These are phyloP conservation scores for Athene noctua DNA, from an alignment of 2,113 vertebrate genomes.

Conservation along the genomic window DNA sequence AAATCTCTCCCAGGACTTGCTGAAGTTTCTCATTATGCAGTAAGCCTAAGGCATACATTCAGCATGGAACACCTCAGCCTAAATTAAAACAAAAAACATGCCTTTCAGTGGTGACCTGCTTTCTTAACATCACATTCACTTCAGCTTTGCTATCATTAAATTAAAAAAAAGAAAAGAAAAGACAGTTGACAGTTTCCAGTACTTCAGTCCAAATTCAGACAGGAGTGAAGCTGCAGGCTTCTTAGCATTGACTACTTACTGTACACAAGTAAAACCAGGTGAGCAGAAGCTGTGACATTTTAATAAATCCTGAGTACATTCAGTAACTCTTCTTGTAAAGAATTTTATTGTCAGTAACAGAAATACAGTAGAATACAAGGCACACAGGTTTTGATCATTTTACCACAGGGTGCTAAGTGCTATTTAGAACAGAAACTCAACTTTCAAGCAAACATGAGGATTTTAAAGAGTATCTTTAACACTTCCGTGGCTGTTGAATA, in stretches of 20 bases:
- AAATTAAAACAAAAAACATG: not conserved
- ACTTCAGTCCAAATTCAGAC: not conserved
- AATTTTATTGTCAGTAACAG: slow-evolving; percentile 68
- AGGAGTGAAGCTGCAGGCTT: not conserved
- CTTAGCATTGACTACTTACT: not conserved
- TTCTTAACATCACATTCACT: not conserved
- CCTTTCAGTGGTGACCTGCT: not conserved
- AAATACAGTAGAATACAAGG: slow-evolving; percentile 37
- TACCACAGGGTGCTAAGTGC: not conserved
- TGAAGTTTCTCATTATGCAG: not conserved
- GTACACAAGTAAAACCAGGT: not conserved
- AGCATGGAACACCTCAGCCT: not conserved
- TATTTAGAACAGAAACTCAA: not conserved
- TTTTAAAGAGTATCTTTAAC: slow-evolving; percentile 73
- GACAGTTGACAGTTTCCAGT: not conserved
- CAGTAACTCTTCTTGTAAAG: not conserved
- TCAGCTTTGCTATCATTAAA: not conserved
- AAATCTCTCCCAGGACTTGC: not conserved
- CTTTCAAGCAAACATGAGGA: not conserved
- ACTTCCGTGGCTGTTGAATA: slow-evolving; percentile 95
- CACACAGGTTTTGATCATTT: slow-evolving; percentile 5
- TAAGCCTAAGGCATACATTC: not conserved
- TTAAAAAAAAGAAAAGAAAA: not conserved
- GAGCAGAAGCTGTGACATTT: not conserved
- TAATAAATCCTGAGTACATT: not conserved